phyloP scores from a whole-genome alignment of 2,888 invertebrate species.

The Xestoiulus laeticollis region DNA sequence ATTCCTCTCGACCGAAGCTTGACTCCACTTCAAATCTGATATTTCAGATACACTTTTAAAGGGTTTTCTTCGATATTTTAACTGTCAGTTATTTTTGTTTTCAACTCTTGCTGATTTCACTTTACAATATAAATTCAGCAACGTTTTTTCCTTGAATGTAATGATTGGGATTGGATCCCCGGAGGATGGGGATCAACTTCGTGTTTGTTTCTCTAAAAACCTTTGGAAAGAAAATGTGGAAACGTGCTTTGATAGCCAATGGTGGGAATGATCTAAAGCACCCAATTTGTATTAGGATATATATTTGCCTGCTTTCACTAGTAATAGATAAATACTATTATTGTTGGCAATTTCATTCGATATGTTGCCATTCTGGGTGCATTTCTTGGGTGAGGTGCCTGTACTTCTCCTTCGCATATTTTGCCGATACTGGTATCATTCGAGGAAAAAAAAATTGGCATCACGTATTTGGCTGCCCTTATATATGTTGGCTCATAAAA shows the following conservation, averaged over 20 bases:
- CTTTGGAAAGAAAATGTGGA: constrained; percentile 29
- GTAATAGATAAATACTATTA: constrained; percentile 37
- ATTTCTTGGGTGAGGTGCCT: constrained; percentile 3
- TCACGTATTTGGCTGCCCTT: constrained; percentile 8
- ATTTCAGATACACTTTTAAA: background rate
- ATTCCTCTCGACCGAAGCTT: background rate
- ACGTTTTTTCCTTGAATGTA: background rate
- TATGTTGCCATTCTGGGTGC: constrained; percentile 37
- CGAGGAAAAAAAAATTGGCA: constrained; percentile 17
- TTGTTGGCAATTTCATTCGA: constrained; percentile 28
- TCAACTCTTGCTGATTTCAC: background rate
- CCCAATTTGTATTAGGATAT: constrained; percentile 37
- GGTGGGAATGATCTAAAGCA: constrained; percentile 34
- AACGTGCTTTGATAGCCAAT: constrained; percentile 37
- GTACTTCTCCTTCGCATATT: background rate
- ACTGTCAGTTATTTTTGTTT: background rate
- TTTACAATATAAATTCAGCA: background rate
- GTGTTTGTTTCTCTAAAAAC: background rate
- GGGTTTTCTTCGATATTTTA: background rate
- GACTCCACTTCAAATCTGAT: background rate
- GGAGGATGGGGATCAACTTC: background rate
- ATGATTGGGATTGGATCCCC: constrained; percentile 20
- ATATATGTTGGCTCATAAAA: constrained; percentile 27
- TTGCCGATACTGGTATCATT: background rate
- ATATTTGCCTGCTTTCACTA: constrained; percentile 37